Evolutionary conservation across 2,113 vertebrate genomes (phyloP), one percentile per base, ranked within the genome.

Genomic region (Chauna torquata): DNA sequence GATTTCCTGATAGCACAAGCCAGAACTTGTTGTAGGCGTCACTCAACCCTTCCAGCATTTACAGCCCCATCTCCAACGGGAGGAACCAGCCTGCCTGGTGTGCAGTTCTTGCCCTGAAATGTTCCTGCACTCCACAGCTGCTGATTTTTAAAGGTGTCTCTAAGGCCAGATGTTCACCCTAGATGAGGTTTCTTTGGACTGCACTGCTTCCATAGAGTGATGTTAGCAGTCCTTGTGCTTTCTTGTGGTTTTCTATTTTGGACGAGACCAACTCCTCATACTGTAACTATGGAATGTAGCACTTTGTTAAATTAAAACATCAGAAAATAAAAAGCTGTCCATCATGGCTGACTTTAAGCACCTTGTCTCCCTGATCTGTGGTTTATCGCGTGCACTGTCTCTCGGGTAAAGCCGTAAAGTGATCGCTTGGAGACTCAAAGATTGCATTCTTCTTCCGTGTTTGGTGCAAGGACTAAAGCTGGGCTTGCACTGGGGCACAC

Each of bases 241-340:
- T 94, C 85, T 58, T 17, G 75, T 93, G 92, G 40, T 93, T 95
- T 96, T 94, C 84, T 92, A 12, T 77, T 66, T 57, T 3, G 2
- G 83, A 89, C 42, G 44, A 83, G 88, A 96, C 12, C 76, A 83
- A 47, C 54, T 89, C 34, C 94, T 92, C 82, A 79, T 90, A 65
- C 61, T 86, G 86, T 96, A 95, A 58, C 86, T 85, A 64, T 86
- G 95, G 94, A 97, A 95, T 95, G 76, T 75, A 96, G 92, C 91
- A 94, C 81, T 96, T 96, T 80, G 92, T 95, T 94, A 86, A 95
- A 86, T 57, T 89, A 94, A 95, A 92, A 82, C 78, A 30, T 59
- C 79, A 93, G 90, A 90, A 97, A 97, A 97, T 97, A 95, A 94
- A 97, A 94, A 86, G 86, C 59, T 94, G 54, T 90, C 77, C 85